Base-by-base conservation (phyloP, 2,888 invertebrate species). In the Pasiphila rectangulata region DNA sequence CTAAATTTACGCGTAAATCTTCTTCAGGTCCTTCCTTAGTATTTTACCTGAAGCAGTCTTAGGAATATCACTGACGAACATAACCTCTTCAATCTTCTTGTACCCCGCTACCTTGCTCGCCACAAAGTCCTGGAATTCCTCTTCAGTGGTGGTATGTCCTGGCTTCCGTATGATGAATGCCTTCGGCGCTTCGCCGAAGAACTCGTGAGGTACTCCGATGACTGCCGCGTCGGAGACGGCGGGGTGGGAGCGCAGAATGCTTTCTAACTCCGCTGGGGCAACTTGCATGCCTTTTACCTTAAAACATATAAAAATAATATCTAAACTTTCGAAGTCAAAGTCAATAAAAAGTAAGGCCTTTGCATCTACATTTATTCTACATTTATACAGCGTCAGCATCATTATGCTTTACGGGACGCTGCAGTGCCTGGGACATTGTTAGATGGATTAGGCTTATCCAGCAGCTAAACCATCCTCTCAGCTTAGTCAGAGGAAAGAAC, bases 181-280 rank as follows among this genome's bases (percentile, higher is more conserved):
- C 61, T 92, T 91, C 0, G 96, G 96, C 0, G 93, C 90, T 85
- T 96, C 96, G 0, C 96, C 96, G 58, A 85, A 90, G 51, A 89
- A 81, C 1, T 90, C 89, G 64, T 96, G 92, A 0, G 94, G 93
- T 3, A 95, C 83, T 0, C 96, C 97, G 45, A 97, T 91, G 1
- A 98, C 97, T 0, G 95, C 97, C 0, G 94, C 96, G 59, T 98
- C 98, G 20, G 88, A 78, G 0, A 98, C 91, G 1, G 91, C 91
- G 0, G 95, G 94, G 75, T 95, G 94, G 2, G 91, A 89, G 25
- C 95, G 85, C 0, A 96, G 81, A 1, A 95, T 60, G 24, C 91
- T 93, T 77, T 98, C 97, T 13, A 98, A 77, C 75, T 97, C 97
- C 0, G 97, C 96, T 19, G 97, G 97, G 0, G 97, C 93, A 7